Conservation (phyloP, 2,888 invertebrate genomes). For the Himalopsyche tibetana region DNA sequence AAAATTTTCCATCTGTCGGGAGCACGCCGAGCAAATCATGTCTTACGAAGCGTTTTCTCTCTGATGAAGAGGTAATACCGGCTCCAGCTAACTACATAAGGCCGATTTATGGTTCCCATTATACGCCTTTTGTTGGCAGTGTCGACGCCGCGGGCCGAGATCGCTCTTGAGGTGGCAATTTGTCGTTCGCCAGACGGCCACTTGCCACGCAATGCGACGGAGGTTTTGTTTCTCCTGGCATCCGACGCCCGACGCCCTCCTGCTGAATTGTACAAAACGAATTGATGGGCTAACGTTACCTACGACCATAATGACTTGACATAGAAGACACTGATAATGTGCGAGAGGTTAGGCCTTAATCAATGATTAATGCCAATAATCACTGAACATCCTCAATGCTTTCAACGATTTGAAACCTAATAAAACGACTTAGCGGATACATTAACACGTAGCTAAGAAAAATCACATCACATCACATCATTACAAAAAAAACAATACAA, state of each 20-base stretch:
- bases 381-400: neutral
- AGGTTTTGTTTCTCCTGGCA: constrained; percentile 13
- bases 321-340: neutral
- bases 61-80: constrained; percentile 30
- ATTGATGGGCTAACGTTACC: constrained; percentile 15
- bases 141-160: constrained; percentile 26
- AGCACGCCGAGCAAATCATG: constrained; percentile 11
- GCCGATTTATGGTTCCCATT: constrained; percentile 8
- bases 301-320: constrained; percentile 14
- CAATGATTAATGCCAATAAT: constrained; percentile 3
- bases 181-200: constrained; percentile 22
- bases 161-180: constrained; percentile 26
- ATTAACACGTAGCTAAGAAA: too few species aligned
- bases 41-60: constrained; percentile 7
- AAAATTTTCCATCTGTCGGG: constrained; percentile 13
- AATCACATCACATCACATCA: too few species aligned
- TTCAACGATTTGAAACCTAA: too few species aligned
- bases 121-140: constrained; percentile 25
- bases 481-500: too few species aligned
- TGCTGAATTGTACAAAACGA: constrained; percentile 30
- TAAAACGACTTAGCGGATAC: too few species aligned
- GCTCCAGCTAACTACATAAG: constrained; percentile 15
- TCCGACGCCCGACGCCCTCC: neutral
- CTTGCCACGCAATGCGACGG: constrained; percentile 26
- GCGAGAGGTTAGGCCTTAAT: neutral